phyloP scores from a whole-genome alignment of 2,113 vertebrate genomes.

The Rhinoderma darwinii region DNA sequence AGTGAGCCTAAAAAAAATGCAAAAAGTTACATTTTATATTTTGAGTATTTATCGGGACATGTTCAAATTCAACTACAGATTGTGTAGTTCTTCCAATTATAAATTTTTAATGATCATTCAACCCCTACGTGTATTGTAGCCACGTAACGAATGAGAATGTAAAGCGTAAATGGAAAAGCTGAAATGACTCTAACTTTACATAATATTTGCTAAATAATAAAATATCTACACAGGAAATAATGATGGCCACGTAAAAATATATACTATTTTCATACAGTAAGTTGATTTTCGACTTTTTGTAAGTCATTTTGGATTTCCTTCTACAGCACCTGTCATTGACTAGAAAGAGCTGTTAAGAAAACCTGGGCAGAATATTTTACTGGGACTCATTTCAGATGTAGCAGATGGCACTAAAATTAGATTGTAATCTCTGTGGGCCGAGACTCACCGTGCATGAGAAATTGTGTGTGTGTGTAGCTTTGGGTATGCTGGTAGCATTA shows the following conservation, averaged over 20 bases:
- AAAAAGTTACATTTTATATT: neutral
- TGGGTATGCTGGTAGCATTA: slow-evolving; percentile 40
- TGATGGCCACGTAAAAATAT: neutral
- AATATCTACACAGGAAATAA: slow-evolving; percentile 1
- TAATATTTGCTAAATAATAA: slow-evolving; percentile 8
- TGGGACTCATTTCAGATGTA: slow-evolving; percentile 23
- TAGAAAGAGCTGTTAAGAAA: slow-evolving; percentile 30
- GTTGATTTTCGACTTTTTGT: slow-evolving; percentile 1
- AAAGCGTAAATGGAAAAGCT: neutral
- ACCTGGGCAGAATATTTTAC: slow-evolving; percentile 19
- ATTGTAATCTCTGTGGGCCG: slow-evolving; percentile 40
- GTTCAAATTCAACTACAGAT: neutral
- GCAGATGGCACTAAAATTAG: slow-evolving; percentile 48
- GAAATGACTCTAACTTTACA: neutral
- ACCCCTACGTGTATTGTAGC: neutral
- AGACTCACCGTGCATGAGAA: slow-evolving; percentile 10
- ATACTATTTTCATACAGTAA: neutral
- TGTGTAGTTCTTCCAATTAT: neutral
- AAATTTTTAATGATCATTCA: slow-evolving; percentile 1
- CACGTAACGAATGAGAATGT: neutral
- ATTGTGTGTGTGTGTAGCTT: slow-evolving; percentile 14
- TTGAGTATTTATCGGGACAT: neutral
- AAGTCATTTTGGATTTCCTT: slow-evolving; percentile 40
- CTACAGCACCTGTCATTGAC: slow-evolving; percentile 27
- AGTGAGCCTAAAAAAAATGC: neutral